phyloP scores from a whole-genome alignment of 2,113 vertebrate genomes.

The Entomyzon cyanotis region DNA sequence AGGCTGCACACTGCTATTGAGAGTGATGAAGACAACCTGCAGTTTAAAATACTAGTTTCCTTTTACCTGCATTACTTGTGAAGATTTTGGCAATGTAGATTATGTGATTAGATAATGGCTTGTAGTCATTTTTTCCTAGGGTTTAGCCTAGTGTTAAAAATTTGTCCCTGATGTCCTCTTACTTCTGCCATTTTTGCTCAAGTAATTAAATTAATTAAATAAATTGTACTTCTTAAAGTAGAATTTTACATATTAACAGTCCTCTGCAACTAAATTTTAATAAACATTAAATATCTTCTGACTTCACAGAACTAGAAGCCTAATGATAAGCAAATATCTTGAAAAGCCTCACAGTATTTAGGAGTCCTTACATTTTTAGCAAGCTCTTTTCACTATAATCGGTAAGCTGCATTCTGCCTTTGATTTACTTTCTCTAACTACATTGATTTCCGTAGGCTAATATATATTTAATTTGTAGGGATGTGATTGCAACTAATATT shows the following conservation, averaged over 20 bases:
- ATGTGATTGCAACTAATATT: slow-evolving; percentile 32
- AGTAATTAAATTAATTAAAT: slow-evolving; percentile 54
- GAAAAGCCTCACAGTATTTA: not conserved
- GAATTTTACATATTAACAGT: slow-evolving; percentile 30
- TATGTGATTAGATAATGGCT: not conserved
- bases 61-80: not conserved
- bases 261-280: slow-evolving; percentile 50
- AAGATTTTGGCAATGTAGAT: not conserved
- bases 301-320: not conserved
- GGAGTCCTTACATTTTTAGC: slow-evolving; percentile 4
- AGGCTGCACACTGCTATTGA: not conserved
- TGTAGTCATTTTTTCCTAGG: not conserved
- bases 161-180: slow-evolving; percentile 35
- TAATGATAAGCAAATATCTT: slow-evolving; percentile 7
- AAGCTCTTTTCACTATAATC: not conserved
- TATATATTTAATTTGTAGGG: slow-evolving; percentile 63
- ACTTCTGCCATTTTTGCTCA: slow-evolving; percentile 48
- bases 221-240: slow-evolving; percentile 36
- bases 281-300: slow-evolving; percentile 51
- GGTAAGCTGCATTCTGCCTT: not conserved
- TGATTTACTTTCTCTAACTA: slow-evolving; percentile 42
- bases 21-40: not conserved
- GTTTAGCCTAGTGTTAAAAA: slow-evolving; percentile 31
- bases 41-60: not conserved
- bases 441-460: slow-evolving; percentile 45